Conservation (phyloP, 2,888 invertebrate genomes). For the Didymodactylos carnosus region DNA sequence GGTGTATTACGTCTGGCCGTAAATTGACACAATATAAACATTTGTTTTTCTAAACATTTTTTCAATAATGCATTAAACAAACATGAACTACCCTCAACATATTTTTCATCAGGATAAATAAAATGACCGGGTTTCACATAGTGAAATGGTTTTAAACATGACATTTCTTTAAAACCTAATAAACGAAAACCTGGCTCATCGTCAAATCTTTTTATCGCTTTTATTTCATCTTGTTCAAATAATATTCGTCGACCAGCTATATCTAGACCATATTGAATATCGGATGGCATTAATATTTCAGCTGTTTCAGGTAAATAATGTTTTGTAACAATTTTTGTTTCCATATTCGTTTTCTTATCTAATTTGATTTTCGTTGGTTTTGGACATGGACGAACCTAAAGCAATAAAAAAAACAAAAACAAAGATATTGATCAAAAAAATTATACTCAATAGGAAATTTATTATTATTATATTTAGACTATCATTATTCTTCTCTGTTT, state of each 20-base stretch:
- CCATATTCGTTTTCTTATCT: slow-evolving; percentile 35
- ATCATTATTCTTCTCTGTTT: too few species aligned
- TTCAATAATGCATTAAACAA: slow-evolving; percentile 49
- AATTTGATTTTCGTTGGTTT: slow-evolving; percentile 33
- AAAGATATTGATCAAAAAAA: too few species aligned
- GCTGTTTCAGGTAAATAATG: too few species aligned
- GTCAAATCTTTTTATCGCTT: slow-evolving; percentile 31
- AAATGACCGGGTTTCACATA: slow-evolving; percentile 46
- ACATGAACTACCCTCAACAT: slow-evolving; percentile 42
- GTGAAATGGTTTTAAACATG: slow-evolving; percentile 32
- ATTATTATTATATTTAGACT: too few species aligned
- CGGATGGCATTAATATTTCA: slow-evolving; percentile 36
- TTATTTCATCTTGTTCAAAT: slow-evolving; percentile 36
- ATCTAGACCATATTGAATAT: slow-evolving; percentile 32
- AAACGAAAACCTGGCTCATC: slow-evolving; percentile 26
- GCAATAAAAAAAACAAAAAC: too few species aligned
- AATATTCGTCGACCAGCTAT: slow-evolving; percentile 33
- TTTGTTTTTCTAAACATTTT: slow-evolving; percentile 40
- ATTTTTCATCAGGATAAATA: slow-evolving; percentile 49
- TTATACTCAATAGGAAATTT: too few species aligned
- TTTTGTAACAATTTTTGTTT: slow-evolving; percentile 26
- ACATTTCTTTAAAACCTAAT: slow-evolving; percentile 35
- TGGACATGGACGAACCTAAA: slow-evolving; percentile 23
- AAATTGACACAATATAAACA: slow-evolving; percentile 43
- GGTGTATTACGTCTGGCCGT: slow-evolving; percentile 43